A percentile compares a stretch with the other conserved stretches of the same genome.
phyloP scores from a whole-genome alignment of 1,140 invertebrate genomes.

The Apocrypta bakeri region DNA sequence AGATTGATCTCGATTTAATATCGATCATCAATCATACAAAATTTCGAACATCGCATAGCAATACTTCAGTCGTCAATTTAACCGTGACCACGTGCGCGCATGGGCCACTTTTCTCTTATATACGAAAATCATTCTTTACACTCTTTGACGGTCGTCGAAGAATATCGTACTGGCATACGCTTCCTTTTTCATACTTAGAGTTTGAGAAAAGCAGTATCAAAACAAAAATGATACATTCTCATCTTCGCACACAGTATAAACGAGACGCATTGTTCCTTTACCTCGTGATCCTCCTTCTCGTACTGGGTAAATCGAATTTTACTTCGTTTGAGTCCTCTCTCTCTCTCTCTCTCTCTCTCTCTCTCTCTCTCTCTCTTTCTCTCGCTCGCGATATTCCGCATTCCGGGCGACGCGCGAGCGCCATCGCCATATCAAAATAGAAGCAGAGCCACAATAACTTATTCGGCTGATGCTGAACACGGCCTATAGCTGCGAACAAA shows the following conservation, averaged over 20 bases:
- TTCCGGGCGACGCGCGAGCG: conserved; percentile 60
- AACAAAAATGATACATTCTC: neutral
- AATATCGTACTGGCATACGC: neutral
- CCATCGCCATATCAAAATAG: conserved; percentile 66
- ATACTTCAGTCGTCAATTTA: no score
- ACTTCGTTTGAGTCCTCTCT: conserved; percentile 61
- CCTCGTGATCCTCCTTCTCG: conserved; percentile 59
- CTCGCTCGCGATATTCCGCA: conserved; percentile 61
- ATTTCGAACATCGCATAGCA: no score
- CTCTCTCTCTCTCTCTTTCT: conserved; percentile 23
- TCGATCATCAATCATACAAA: neutral
- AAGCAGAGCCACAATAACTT: conserved; percentile 65
- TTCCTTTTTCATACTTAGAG: neutral
- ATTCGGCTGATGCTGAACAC: conserved; percentile 54
- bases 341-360: conserved; percentile 30
- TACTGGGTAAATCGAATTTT: conserved; percentile 64
- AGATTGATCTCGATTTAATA: neutral
- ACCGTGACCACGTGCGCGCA: no score
- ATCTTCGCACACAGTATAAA: conserved; percentile 49
- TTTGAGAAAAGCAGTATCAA: neutral
- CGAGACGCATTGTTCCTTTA: conserved; percentile 63
- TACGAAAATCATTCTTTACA: no score
- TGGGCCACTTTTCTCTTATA: no score
- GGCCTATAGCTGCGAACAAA: conserved; percentile 55
- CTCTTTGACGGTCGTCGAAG: neutral